A percentile compares a stretch with the other conserved stretches of the same genome.
Evolutionary conservation across 2,113 vertebrate genomes (phyloP).

Genomic region (Talpa occidentalis): DNA sequence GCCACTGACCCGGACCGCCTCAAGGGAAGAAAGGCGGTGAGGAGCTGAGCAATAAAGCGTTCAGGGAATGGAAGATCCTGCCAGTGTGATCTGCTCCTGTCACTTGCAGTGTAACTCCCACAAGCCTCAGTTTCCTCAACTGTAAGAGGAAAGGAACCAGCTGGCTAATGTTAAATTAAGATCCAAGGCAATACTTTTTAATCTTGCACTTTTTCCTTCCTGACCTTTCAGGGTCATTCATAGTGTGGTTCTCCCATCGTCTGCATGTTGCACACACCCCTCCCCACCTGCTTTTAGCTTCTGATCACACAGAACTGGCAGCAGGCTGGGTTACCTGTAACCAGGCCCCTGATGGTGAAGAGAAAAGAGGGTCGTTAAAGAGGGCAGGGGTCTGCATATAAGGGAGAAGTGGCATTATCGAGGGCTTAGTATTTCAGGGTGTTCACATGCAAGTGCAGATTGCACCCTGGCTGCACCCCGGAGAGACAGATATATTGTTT

Average conservation of each 20-base stretch:
- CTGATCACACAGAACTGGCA: neutral
- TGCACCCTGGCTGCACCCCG: neutral
- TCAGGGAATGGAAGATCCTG: neutral
- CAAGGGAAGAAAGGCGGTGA: slow-evolving; percentile 25
- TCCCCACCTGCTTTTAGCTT: neutral
- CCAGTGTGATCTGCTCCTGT: neutral
- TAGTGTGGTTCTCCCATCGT: neutral
- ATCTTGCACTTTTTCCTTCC: neutral
- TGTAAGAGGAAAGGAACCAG: neutral
- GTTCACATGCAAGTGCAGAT: neutral
- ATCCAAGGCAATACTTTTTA: neutral
- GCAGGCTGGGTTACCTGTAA: neutral
- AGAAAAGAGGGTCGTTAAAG: too few species aligned
- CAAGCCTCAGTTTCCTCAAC: slow-evolving; percentile 32
- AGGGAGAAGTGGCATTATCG: too few species aligned
- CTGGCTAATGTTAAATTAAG: neutral
- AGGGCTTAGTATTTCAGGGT: neutral
- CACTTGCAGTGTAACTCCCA: neutral
- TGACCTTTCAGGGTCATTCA: neutral
- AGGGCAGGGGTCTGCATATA: too few species aligned
- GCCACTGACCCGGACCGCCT: slow-evolving; percentile 28
- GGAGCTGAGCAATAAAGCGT: neutral
- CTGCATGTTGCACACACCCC: neutral
- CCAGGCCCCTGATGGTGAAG: neutral
- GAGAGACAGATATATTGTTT: neutral